Evolutionary conservation across 2,797 vertebrate genomes (phyloP), one percentile per base, ranked within the genome.

Genomic region (Haliaeetus albicilla): DNA sequence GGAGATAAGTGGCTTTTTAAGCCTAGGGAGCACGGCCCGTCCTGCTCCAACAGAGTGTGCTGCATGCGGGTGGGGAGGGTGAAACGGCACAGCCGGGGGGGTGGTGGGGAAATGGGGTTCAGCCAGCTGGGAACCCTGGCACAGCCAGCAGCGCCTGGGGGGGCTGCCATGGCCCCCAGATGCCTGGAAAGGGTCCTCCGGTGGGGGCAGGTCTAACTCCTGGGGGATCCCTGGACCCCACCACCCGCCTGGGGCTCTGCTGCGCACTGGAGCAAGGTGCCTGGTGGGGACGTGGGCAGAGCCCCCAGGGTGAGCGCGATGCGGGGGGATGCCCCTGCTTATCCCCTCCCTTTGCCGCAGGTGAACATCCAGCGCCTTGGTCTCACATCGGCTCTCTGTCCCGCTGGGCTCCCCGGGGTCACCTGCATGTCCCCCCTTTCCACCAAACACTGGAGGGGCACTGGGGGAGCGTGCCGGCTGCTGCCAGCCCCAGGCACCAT

Each of bases 241-340:
- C 22, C 0, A 0, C 24, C 43, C 1, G 0, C 33, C 24, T 10
- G 18, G 51, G 24, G 18, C 49, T 41, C 61, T 0, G 1, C 31
- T 60, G 70, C 54, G 46, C 13, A 1, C 49, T 44, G 35, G 35
- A 43, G 17, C 11, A 24, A 25, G 41, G 48, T 69, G 44, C 28
- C 64, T 3, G 0, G 3, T n/a, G 65, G 73, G 31, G 37, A 43
- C 0, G 2, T 20, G 51, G 49, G 67, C 81, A 89, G 73, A 77
- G 19, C 17, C 24, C 46, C 31, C 41, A 17, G 31, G 31, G 28
- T 0, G 1, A 53, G n/a, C 0, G 0, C 1, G 8, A 51, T 2
- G 1, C 3, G 0, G 23, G 25, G 44, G 18, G 33, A 31, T 27
- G 39, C 19, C 59, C 64, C 33, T 33, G 70, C 43, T 49, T 1